Percentiles rank a stretch among this genome's conserved stretches.
Evolutionary conservation across 2,888 invertebrate genomes (phyloP).

Genomic region (Schizaphis graminum): DNA sequence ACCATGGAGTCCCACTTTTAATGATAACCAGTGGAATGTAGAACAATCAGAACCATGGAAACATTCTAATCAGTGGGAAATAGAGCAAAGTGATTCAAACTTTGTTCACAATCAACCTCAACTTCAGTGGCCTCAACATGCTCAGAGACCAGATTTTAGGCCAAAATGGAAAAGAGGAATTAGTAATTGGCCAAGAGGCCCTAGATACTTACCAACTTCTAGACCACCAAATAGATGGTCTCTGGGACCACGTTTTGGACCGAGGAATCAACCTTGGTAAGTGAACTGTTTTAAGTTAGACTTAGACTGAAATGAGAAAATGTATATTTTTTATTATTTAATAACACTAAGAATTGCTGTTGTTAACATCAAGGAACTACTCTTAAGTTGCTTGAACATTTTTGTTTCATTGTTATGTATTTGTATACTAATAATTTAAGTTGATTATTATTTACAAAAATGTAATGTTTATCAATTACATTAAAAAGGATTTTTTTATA

Average conservation of each 20-base stretch:
- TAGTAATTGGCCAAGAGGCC: conserved; percentile 52
- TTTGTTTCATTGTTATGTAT: conserved; percentile 51
- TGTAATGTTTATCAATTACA: background rate
- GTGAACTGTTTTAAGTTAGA: conserved; percentile 53
- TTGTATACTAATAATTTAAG: conserved; percentile 51
- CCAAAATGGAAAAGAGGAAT: conserved; percentile 52
- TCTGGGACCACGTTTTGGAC: conserved; percentile 52
- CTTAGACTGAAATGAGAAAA: conserved; percentile 49
- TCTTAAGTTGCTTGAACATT: conserved; percentile 34
- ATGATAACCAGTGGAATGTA: conserved; percentile 49
- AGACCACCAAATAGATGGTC: conserved; percentile 53
- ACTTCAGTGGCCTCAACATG: conserved; percentile 41
- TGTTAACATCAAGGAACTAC: conserved; percentile 26
- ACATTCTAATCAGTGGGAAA: conserved; percentile 55
- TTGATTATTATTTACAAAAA: conserved; percentile 40
- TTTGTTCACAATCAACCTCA: conserved; percentile 31
- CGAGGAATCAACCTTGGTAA: conserved; percentile 63
- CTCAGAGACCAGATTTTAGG: conserved; percentile 47
- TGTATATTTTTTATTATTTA: conserved; percentile 58
- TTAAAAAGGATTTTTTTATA: background rate
- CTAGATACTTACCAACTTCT: conserved; percentile 41
- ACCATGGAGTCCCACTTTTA: conserved; percentile 34
- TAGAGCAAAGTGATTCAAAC: conserved; percentile 35
- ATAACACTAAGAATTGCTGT: conserved; percentile 36
- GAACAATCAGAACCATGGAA: conserved; percentile 58